Evolutionary conservation across 30 jellyfish, hydroid and myxozoan species (phyloP), one percentile per base, ranked within the genome.

Genomic region (Aurelia sp.): DNA sequence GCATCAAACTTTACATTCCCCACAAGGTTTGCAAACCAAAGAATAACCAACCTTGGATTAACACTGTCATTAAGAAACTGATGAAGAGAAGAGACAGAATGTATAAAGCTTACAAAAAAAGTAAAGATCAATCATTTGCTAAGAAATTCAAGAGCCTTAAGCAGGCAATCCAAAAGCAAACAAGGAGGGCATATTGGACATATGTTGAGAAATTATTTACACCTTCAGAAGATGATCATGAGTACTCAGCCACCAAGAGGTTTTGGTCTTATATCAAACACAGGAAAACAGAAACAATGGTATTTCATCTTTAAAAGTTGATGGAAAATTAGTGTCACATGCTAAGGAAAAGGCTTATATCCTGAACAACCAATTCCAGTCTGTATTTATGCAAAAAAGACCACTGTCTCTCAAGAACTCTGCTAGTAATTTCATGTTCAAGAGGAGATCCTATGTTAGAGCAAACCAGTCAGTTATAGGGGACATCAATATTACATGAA

Each of bases 181-280:
- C n/a, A n/a, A n/a, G n/a, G 65, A 63, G 74, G 74, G 80, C 80
- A 69, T 69, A 69, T 69, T 69, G 80, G 62, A 33, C 62, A 21
- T 69, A 69, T 5, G 80, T 69, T 69, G 80, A 69, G 5, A 35
- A 69, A 69, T 64, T 69, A 4, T 69, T 69, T 69, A 69, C 80
- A 69, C 80, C 80, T 1, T 69, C 80, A 69, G 80, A 69, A 35
- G 62, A 72, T 72, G 84, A 72, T 30, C 68, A 72, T 72, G 84
- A 48, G 84, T 72, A 72, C 50, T 72, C 84, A 72, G 84, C 89
- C 6, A 78, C 75, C 33, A 62, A 78, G 82, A 78, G 81, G 81
- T n/a, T 37, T 78, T 53, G 65, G 65, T 53, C 65, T 41, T 60
- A 60, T 48, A 78, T 78, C 81, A 78, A 78, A 62, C 69, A 48